phyloP scores from a whole-genome alignment of 1,140 invertebrate genomes.

The Trichoplusia ni region DNA sequence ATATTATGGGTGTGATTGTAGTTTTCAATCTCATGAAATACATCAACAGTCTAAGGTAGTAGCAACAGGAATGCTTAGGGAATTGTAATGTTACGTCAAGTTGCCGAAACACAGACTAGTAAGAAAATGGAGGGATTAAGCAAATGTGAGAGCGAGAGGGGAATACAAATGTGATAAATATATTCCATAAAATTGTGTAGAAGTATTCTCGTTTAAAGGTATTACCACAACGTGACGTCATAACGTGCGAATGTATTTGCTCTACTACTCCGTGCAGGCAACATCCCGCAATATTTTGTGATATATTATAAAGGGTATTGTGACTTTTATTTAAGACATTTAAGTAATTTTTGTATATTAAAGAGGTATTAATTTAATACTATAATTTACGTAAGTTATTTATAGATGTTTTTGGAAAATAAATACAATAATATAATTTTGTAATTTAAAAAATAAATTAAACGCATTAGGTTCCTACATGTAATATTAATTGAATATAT shows the following conservation, averaged over 20 bases:
- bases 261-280: slow-evolving; percentile 5
- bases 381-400: slow-evolving; percentile 7
- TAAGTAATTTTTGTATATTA: not conserved
- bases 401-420: not conserved
- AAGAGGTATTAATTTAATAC: not conserved
- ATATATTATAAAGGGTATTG: slow-evolving; percentile 22
- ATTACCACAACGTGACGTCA: too few species aligned
- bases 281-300: slow-evolving; percentile 23
- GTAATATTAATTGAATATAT: too few species aligned
- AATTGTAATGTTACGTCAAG: slow-evolving; percentile 7
- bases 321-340: slow-evolving; percentile 25
- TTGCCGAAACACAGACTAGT: slow-evolving; percentile 11
- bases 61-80: not conserved
- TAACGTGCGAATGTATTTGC: too few species aligned
- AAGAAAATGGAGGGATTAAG: too few species aligned
- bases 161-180: not conserved
- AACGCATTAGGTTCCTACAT: too few species aligned
- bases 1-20: slow-evolving; percentile 82
- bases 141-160: not conserved
- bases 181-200: too few species aligned
- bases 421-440: too few species aligned
- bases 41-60: slow-evolving; percentile 81
- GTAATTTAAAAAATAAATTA: too few species aligned
- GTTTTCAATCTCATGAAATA: slow-evolving; percentile 83
- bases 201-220: too few species aligned